These are phyloP conservation scores for Maccullochella peelii DNA, from an alignment of 2,113 vertebrate species.

Conservation along the genomic window DNA sequence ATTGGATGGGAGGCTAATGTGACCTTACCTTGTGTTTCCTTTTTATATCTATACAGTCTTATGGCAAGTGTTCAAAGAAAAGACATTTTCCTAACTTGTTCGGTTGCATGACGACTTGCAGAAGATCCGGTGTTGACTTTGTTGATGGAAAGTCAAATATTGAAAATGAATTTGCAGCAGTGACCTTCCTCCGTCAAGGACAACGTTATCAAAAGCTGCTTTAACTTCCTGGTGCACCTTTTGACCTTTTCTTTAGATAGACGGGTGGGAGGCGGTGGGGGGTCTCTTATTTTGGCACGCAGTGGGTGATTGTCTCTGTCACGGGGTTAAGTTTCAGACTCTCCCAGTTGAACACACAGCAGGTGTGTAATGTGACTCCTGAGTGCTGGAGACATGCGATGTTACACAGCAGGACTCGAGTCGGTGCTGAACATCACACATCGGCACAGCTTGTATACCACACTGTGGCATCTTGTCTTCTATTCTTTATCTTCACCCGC, in stretches of 20 bases:
- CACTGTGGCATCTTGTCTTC: too few relatives aligned
- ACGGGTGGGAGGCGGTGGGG: too few relatives aligned
- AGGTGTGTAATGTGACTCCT: constrained; percentile 6
- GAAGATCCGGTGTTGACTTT: too few relatives aligned
- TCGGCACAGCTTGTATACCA: too few relatives aligned
- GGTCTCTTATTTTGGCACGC: background rate
- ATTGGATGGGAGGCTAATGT: too few relatives aligned
- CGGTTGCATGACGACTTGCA: background rate
- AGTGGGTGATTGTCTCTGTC: background rate
- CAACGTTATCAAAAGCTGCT: background rate
- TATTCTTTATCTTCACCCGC: background rate
- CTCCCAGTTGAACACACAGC: background rate
- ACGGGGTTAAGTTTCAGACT: background rate
- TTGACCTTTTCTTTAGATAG: background rate
- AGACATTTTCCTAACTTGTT: too few relatives aligned
- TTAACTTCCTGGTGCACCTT: background rate
- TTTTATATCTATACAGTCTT: too few relatives aligned
- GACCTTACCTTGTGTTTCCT: too few relatives aligned
- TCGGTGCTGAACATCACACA: background rate
- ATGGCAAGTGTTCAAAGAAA: too few relatives aligned
- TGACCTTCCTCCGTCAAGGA: background rate
- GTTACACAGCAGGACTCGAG: constrained; percentile 3
- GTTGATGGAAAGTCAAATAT: too few relatives aligned
- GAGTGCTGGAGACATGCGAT: background rate
- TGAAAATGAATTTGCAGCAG: background rate